Base-by-base conservation (phyloP, 2,797 vertebrate genomes). In the Myotis pilosus region DNA sequence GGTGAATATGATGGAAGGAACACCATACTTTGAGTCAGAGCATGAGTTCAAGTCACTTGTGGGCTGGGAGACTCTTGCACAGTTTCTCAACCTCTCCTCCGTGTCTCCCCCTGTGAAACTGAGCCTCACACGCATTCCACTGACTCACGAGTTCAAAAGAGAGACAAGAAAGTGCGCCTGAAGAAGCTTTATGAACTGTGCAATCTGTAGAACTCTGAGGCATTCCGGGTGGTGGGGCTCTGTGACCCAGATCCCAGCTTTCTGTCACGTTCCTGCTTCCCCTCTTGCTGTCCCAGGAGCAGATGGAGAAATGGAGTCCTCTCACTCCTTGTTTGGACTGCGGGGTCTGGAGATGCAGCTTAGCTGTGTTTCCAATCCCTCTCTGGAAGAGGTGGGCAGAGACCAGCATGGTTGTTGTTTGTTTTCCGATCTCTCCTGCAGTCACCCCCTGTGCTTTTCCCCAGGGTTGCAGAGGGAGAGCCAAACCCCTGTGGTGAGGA, bases 361-460 rank as follows among this genome's bases (percentile, higher is more conserved):
- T 82, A 4, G 28, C 6, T 49, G 36, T 38, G 75, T 94, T 69
- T 94, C 49, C 22, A 62, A 94, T 33, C 76, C 12, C 41, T 86
- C 47, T 89, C 79, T 9, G 38, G 41, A 80, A 66, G 75, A 76
- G 78, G 41, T 28, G 47, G 68, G 51, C 2, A 2, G 57, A 44
- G 93, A 92, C 51, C 33, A 71, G 92, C 94, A 49, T 82, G 71
- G 95, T 92, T 94, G 94, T 97, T 97, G 97, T 97, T 97, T 97
- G 90, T 96, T 96, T 91, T 94, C 86, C 72, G 82, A 80, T 91
- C 91, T 94, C 88, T 96, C 82, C 85, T 7, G 2, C 93, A 94
- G 90, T 95, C 93, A 92, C 95, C 96, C 93, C 82, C 97, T 97
- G 96, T 94, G 96, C 89, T 96, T 95, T 94, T 96, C 92, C 95